phyloP scores from a whole-genome alignment of 2,113 vertebrate species.

The Ceratotherium simum region DNA sequence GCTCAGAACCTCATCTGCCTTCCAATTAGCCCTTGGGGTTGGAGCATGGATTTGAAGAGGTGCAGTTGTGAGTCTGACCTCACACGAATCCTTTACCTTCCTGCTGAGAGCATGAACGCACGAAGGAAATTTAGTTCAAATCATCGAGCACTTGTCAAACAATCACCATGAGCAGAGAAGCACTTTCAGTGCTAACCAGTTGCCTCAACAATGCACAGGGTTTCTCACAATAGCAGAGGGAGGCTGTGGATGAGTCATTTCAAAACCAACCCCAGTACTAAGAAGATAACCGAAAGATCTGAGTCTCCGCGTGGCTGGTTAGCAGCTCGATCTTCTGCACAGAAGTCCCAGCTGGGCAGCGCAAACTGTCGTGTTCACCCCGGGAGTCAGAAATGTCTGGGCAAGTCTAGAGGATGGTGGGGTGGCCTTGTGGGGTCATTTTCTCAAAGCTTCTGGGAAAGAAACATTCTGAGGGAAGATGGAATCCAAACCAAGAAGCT shows the following conservation, averaged over 20 bases:
- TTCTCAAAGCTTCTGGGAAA: background rate
- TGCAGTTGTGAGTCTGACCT: background rate
- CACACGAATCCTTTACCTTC: background rate
- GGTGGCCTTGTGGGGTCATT: background rate
- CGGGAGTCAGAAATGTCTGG: background rate
- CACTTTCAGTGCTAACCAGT: rapidly evolving
- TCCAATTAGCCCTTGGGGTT: rapidly evolving
- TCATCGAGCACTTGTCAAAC: background rate
- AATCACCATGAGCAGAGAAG: background rate
- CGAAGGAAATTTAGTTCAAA: background rate
- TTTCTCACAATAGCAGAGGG: background rate
- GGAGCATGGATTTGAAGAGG: background rate
- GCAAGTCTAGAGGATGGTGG: background rate
- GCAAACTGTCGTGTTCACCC: too few species aligned
- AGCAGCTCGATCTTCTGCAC: background rate
- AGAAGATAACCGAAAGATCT: background rate
- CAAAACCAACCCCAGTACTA: background rate
- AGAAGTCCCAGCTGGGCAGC: background rate
- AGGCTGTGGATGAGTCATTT: background rate
- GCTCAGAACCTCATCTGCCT: background rate
- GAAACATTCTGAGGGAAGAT: background rate
- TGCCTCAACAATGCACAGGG: background rate
- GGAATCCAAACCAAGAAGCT: background rate
- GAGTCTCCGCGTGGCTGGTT: rapidly evolving
- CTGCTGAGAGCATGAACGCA: background rate